These are phyloP conservation scores for Macrocentrus cingulum DNA, from an alignment of 1,140 invertebrate species.

Conservation along the genomic window DNA sequence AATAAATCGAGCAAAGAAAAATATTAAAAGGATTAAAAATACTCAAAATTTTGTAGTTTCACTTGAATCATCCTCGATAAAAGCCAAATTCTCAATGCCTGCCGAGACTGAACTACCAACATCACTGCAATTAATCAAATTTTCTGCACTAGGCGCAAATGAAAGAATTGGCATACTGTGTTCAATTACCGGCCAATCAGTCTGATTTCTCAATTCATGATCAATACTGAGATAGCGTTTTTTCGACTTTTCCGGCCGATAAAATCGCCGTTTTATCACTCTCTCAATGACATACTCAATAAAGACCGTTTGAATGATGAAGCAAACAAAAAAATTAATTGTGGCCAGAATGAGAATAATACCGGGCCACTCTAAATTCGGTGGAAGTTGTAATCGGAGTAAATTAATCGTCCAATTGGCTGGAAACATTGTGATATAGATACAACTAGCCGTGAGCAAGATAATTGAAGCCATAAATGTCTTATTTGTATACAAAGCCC, in stretches of 20 bases:
- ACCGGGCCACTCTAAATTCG: constrained; percentile 64
- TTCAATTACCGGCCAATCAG: constrained; percentile 41
- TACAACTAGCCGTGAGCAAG: constrained; percentile 64
- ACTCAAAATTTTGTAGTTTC: constrained; percentile 28
- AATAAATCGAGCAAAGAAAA: no score
- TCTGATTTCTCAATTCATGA: constrained; percentile 45
- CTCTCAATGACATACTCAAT: constrained; percentile 65
- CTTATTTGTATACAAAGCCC: constrained; percentile 78
- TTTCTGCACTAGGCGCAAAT: constrained; percentile 37
- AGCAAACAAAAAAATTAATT: constrained; percentile 64
- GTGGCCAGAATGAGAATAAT: constrained; percentile 65
- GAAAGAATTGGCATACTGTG: constrained; percentile 33
- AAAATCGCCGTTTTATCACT: constrained; percentile 58
- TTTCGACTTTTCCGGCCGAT: constrained; percentile 60
- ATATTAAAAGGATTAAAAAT: constrained; percentile 18
- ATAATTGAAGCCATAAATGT: constrained; percentile 68
- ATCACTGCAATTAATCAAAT: constrained; percentile 26
- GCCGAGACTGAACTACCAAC: not conserved
- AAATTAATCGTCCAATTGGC: constrained; percentile 63
- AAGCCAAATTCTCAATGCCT: constrained; percentile 24
- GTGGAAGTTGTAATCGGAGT: constrained; percentile 71
- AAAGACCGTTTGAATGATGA: constrained; percentile 66
- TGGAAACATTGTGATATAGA: constrained; percentile 73
- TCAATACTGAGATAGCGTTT: constrained; percentile 62
- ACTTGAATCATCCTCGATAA: constrained; percentile 24